Percentiles rank a stretch among this genome's conserved stretches.
phyloP scores from a whole-genome alignment of 30 jellyfish, hydroid and myxozoan species.

The Nemopilema nomurai region DNA sequence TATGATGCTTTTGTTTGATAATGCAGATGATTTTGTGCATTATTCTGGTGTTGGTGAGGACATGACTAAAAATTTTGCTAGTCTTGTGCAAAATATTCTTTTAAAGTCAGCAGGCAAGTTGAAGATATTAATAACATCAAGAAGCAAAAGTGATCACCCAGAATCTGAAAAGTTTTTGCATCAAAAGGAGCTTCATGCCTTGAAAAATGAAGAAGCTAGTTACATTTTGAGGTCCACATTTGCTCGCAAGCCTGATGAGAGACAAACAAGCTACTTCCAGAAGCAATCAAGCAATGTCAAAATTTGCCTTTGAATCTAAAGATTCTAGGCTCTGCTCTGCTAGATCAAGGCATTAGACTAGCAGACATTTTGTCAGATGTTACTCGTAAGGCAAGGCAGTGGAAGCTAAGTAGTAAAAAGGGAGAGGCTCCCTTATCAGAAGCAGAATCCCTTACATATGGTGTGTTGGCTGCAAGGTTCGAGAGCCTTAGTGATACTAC shows the following conservation, averaged over 20 bases:
- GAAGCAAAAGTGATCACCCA: constrained; percentile 27
- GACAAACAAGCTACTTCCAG: not conserved
- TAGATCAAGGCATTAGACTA: constrained; percentile 28
- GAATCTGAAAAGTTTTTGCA: constrained; percentile 11
- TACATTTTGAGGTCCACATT: constrained; percentile 9
- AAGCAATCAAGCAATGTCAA: constrained; percentile 28
- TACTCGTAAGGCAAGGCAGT: constrained; percentile 15
- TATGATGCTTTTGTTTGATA: constrained; percentile 36
- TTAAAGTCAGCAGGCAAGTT: not conserved
- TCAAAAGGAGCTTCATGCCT: constrained; percentile 35
- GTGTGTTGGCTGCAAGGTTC: constrained; percentile 33
- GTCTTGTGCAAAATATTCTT: constrained; percentile 12
- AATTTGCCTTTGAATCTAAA: constrained; percentile 28
- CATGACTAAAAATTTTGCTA: constrained; percentile 23
- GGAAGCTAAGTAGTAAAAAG: constrained; percentile 20
- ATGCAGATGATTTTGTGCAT: constrained; percentile 60
- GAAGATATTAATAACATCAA: constrained; percentile 40
- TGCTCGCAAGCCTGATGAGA: not conserved
- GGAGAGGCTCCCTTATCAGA: constrained; percentile 17
- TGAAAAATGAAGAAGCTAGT: constrained; percentile 27
- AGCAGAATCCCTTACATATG: constrained; percentile 35
- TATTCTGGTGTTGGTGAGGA: constrained; percentile 29
- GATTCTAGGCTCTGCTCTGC: constrained; percentile 40
- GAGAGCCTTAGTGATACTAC: constrained; percentile 42
- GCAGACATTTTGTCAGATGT: constrained; percentile 11